Evolutionary conservation across 2,113 vertebrate species (phyloP).

Genomic region (Laticauda laticaudata): DNA sequence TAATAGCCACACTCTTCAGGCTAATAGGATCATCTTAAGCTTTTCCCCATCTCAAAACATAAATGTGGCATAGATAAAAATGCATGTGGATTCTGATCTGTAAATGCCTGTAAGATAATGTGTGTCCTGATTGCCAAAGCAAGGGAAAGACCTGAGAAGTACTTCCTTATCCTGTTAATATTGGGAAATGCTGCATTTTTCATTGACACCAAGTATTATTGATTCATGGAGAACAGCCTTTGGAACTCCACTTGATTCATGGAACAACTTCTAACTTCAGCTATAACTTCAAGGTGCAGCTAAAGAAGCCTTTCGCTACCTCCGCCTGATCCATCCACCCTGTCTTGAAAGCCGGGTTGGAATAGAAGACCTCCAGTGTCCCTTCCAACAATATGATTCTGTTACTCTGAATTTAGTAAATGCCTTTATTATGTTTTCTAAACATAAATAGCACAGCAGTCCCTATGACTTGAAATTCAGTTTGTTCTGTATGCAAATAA

Average conservation of each 20-base stretch:
- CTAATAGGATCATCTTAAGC: slow-evolving; percentile 39
- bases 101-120: background rate
- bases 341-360: background rate
- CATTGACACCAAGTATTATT: background rate
- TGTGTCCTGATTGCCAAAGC: background rate
- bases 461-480: background rate
- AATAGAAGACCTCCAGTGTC: background rate
- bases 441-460: background rate
- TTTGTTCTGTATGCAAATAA: no score
- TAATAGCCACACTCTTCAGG: background rate
- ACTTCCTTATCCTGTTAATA: background rate
- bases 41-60: slow-evolving; percentile 17
- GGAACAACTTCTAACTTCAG: background rate
- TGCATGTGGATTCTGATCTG: background rate
- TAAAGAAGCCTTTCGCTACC: background rate
- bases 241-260: slow-evolving; percentile 8
- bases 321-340: background rate
- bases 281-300: background rate
- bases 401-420: background rate
- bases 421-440: background rate
- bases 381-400: background rate
- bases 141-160: background rate
- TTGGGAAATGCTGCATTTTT: background rate
- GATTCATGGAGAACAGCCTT: background rate
- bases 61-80: background rate